phyloP scores from a whole-genome alignment of 2,888 invertebrate genomes.

The Globia sparganii region DNA sequence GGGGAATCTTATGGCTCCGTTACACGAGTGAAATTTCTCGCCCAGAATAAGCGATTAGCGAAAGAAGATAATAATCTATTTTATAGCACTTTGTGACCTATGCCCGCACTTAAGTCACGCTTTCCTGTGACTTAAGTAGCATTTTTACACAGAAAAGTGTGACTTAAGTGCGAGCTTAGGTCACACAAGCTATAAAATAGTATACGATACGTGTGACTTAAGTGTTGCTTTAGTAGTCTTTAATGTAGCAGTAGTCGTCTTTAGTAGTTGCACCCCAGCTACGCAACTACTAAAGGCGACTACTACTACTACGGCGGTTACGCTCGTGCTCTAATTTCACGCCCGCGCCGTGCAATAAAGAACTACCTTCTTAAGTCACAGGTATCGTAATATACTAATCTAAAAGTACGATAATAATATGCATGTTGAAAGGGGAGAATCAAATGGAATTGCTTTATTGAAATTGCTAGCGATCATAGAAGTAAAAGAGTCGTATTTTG shows the following conservation, averaged over 20 bases:
- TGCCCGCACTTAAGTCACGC: background rate
- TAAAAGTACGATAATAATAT: background rate
- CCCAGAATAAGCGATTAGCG: background rate
- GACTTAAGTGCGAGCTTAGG: background rate
- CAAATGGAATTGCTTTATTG: background rate
- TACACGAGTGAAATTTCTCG: slow-evolving; percentile 15
- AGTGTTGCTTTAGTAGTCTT: too few species aligned
- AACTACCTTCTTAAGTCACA: too few species aligned
- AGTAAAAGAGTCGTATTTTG: background rate
- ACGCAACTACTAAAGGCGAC: too few species aligned
- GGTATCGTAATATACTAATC: too few species aligned
- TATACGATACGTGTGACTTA: background rate
- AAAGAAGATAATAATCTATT: background rate
- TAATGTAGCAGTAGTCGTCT: too few species aligned
- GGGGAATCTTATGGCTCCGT: slow-evolving; percentile 55
- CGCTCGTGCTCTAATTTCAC: too few species aligned
- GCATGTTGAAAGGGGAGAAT: background rate
- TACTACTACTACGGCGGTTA: too few species aligned
- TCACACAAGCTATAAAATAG: background rate
- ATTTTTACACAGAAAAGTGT: background rate
- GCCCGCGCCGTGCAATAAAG: too few species aligned
- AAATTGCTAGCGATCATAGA: background rate
- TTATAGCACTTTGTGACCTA: background rate
- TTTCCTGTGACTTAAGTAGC: too few species aligned
- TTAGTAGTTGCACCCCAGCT: too few species aligned